A percentile compares a stretch with the other conserved stretches of the same genome.
Conservation (phyloP, 1,140 invertebrate genomes). For the Steinernema feltiae region DNA sequence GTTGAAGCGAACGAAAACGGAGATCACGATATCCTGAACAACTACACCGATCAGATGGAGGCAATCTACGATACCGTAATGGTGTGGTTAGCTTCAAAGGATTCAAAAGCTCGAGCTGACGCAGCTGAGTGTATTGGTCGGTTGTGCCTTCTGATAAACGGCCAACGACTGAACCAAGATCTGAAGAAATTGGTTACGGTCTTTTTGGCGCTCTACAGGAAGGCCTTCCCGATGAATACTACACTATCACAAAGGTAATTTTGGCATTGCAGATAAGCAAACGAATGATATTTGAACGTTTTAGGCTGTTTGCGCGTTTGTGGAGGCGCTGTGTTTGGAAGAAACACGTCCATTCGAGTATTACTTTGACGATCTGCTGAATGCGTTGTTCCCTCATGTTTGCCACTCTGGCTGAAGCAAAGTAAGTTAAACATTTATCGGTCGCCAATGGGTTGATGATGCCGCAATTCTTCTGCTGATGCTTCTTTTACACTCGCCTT, state of each 20-base stretch:
- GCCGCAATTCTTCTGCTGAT: too few species aligned
- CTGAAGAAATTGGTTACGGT: slow-evolving; percentile 60
- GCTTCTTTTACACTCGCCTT: too few species aligned
- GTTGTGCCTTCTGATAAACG: slow-evolving; percentile 60
- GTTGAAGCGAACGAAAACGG: slow-evolving; percentile 59
- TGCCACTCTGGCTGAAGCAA: slow-evolving; percentile 42
- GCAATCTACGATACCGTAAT: slow-evolving; percentile 38
- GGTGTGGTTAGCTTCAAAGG: slow-evolving; percentile 36
- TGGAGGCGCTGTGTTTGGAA: slow-evolving; percentile 60
- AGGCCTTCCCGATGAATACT: slow-evolving; percentile 58
- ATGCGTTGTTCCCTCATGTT: slow-evolving; percentile 61
- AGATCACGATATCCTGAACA: slow-evolving; percentile 59
- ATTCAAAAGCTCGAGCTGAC: slow-evolving; percentile 52
- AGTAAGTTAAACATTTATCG: slow-evolving; percentile 23
- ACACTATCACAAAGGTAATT: slow-evolving; percentile 60
- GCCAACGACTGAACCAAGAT: slow-evolving; percentile 59
- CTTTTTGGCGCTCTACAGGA: slow-evolving; percentile 61
- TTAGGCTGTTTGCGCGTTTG: slow-evolving; percentile 60
- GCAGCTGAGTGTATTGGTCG: slow-evolving; percentile 62
- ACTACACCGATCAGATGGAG: slow-evolving; percentile 61
- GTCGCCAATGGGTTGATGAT: too few species aligned
- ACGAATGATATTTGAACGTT: slow-evolving; percentile 14
- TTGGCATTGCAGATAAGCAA: background rate
- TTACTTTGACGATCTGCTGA: slow-evolving; percentile 60
- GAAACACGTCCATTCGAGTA: slow-evolving; percentile 60